Percentiles rank a stretch among this genome's conserved stretches.
These are phyloP conservation scores for Linyphia triangularis DNA, from an alignment of 2,888 invertebrate genomes.

Conservation along the genomic window DNA sequence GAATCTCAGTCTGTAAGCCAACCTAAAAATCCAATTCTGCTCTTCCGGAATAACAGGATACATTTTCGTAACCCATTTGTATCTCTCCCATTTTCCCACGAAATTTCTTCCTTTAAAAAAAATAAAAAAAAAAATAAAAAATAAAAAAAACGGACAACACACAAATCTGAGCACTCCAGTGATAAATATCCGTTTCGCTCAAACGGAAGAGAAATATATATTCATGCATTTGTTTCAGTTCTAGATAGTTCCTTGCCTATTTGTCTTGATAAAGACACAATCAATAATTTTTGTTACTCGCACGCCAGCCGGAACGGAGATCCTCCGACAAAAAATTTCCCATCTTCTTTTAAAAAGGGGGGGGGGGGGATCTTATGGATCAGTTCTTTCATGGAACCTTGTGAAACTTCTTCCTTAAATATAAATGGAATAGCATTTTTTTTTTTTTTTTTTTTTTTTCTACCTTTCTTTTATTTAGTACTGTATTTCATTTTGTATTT, in stretches of 20 bases:
- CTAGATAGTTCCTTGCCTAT: slow-evolving; percentile 46
- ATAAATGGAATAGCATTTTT: slow-evolving; percentile 33
- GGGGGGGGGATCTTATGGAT: slow-evolving; percentile 42
- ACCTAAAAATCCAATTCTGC: no score
- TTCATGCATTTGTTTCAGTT: slow-evolving; percentile 49
- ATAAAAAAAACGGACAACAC: no score
- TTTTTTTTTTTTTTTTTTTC: slow-evolving; percentile 27
- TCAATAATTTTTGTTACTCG: slow-evolving; percentile 56
- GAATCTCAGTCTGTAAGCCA: no score
- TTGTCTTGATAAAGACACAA: slow-evolving; percentile 69
- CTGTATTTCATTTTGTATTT: slow-evolving; percentile 22
- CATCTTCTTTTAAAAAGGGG: slow-evolving; percentile 23
- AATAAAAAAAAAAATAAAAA: no score
- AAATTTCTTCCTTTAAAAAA: no score
- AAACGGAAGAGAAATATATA: slow-evolving; percentile 13
- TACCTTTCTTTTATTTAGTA: not conserved
- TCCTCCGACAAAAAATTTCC: slow-evolving; percentile 7
- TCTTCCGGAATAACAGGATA: no score
- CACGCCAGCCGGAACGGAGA: not conserved
- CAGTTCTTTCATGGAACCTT: slow-evolving; percentile 18
- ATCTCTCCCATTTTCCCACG: no score
- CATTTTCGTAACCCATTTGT: no score
- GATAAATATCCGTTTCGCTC: slow-evolving; percentile 28
- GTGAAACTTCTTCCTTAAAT: slow-evolving; percentile 31
- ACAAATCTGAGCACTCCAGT: no score